Base-by-base conservation (phyloP, 1,140 invertebrate genomes). In the Pomacea maculata region DNA sequence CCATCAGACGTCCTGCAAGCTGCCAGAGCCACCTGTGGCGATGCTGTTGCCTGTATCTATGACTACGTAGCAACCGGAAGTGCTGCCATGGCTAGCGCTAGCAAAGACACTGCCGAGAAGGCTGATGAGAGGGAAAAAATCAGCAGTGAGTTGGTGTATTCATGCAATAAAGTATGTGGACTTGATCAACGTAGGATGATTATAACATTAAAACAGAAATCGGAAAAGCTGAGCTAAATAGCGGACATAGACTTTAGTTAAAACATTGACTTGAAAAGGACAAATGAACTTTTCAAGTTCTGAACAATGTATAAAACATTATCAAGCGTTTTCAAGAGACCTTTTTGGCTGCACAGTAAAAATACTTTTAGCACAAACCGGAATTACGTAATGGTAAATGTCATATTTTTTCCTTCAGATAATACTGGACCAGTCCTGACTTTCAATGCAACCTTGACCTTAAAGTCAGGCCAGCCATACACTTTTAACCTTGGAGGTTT, bases 1-100 rank as follows among this genome's bases (percentile, higher is more conserved):
- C 67, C 82, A 68, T 14, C 72, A 14, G 55, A 75, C 1, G 19
- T 72, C 8, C 67, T 79, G 29, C 54, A 55, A 9, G 73, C 75
- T 9, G 83, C 85, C 45, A 77, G 29, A 14, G 29, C 55, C 29
- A 52, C 80, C 15, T 86, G 85, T 79, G 80, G 80, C 12, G 81
- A 45, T 0, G 55, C 55, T 12, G 19, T 64, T 21, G 67, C 55
- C 29, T 79, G 78, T 61, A 34, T 72, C n/a, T 79, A 72, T 52
- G 78, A 79, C 70, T 79, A 72, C 65, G 55, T 79, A 21, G 78
- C 70, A 1, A 79, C 78, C 17, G 70, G 63, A 55, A 73, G 55
- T 61, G 45, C 1, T 7, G 77, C 63, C 11, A n/a, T 79, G 63
- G 77, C 77, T 14, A 52, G 12, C 29, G 11, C 67, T 21, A 70